Evolutionary conservation across 1,140 invertebrate species (phyloP).

Genomic region (Ridgeia piscesae): DNA sequence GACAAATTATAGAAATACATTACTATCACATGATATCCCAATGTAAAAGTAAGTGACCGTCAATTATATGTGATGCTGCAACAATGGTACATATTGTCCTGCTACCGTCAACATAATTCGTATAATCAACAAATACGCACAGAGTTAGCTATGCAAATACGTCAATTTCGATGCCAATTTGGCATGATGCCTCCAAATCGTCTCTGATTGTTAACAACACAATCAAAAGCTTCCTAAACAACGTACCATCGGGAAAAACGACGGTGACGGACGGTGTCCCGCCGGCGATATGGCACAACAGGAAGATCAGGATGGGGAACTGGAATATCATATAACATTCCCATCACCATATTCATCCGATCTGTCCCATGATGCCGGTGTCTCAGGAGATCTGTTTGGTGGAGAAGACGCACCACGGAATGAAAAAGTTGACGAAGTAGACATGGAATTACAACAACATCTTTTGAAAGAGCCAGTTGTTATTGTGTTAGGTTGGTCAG

Average conservation of each 20-base stretch:
- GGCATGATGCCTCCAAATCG: not conserved
- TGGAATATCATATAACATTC: not conserved
- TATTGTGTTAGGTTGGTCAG: constrained; percentile 77
- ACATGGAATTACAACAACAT: constrained; percentile 19
- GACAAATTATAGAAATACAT: too few relatives aligned
- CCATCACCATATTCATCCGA: not conserved
- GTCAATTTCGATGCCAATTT: not conserved
- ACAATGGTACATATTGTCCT: too few relatives aligned
- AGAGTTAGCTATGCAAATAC: too few relatives aligned
- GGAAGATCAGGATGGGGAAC: not conserved
- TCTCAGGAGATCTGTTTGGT: not conserved
- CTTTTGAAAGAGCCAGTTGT: constrained; percentile 63
- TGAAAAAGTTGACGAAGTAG: not conserved
- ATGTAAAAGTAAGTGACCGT: too few relatives aligned
- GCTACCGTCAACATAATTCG: too few relatives aligned
- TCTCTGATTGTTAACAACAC: not conserved
- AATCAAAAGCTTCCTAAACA: not conserved
- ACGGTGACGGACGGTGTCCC: not conserved
- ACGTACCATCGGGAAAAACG: not conserved
- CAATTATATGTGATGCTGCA: too few relatives aligned
- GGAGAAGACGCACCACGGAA: constrained; percentile 8
- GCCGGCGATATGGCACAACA: not conserved
- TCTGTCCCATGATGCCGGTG: not conserved
- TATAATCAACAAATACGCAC: too few relatives aligned
- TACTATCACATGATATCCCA: too few relatives aligned